Evolutionary conservation across 1,140 invertebrate genomes (phyloP).

Genomic region (Eulimnadia texana): DNA sequence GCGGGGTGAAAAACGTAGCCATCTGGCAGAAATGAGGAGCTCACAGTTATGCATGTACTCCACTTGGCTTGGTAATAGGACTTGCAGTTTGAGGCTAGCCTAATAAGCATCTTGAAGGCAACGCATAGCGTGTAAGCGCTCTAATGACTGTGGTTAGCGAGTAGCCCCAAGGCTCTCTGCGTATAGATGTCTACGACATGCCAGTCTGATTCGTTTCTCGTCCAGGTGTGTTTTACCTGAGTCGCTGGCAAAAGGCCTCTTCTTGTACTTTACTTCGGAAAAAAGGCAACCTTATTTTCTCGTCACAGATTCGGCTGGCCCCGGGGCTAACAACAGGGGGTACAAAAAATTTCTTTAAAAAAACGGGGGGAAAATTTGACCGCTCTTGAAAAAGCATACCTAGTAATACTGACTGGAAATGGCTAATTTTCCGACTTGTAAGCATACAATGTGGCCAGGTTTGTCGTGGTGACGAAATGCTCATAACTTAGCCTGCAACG

Average conservation of each 20-base stretch:
- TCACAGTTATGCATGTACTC: not conserved
- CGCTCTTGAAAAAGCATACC: too few relatives aligned
- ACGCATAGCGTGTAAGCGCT: conserved; percentile 16
- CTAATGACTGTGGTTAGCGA: conserved; percentile 17
- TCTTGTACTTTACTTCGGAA: not conserved
- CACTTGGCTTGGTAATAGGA: not conserved
- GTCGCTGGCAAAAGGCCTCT: not conserved
- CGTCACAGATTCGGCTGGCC: not conserved
- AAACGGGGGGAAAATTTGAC: too few relatives aligned
- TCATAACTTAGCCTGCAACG: not conserved
- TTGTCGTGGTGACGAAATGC: not conserved
- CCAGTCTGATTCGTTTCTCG: not conserved
- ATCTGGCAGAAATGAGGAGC: not conserved
- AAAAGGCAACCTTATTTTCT: not conserved
- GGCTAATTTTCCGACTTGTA: not conserved
- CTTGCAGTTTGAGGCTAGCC: conserved; percentile 15
- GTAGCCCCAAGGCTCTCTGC: conserved; percentile 1
- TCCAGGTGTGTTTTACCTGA: not conserved
- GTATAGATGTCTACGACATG: not conserved
- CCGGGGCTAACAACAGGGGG: not conserved
- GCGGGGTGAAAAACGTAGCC: not conserved
- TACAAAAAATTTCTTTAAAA: not conserved
- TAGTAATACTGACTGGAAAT: not conserved
- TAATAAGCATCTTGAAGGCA: conserved; percentile 17
- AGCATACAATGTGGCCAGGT: not conserved